Evolutionary conservation across 2,888 invertebrate genomes (phyloP).

Genomic region (Formica aserva): DNA sequence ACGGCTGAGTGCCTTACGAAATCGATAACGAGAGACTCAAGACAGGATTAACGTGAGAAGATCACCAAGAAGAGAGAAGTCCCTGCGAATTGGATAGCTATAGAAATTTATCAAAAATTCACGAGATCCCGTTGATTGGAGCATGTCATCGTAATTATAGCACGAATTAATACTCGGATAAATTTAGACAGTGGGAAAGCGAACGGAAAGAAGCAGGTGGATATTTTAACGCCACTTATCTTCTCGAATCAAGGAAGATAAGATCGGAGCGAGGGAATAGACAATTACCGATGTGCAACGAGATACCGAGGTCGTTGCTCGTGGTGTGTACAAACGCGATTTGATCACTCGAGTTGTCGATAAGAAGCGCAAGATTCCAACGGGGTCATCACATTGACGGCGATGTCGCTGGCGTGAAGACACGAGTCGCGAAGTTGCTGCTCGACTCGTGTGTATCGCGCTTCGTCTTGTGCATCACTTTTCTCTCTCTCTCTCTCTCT

Average conservation of each 20-base stretch:
- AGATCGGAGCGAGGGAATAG: background rate
- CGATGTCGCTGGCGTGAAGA: conserved; percentile 46
- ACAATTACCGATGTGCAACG: conserved; percentile 25
- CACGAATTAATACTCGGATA: background rate
- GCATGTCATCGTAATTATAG: background rate
- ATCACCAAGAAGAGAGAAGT: background rate
- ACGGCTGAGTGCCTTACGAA: conserved; percentile 14
- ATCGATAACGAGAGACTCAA: conserved; percentile 20
- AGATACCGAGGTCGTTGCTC: conserved; percentile 39
- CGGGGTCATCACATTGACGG: conserved; percentile 10
- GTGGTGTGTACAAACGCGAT: conserved; percentile 27
- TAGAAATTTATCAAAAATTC: conserved; percentile 35
- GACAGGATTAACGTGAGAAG: conserved; percentile 3
- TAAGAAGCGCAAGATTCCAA: conserved; percentile 37
- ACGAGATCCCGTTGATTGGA: background rate
- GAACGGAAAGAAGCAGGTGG: background rate
- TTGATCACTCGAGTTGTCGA: conserved; percentile 21
- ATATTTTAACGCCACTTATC: too few relatives aligned
- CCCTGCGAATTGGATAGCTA: conserved; percentile 15
- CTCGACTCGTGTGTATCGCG: conserved; percentile 66
- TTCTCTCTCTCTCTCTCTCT: conserved; percentile 6
- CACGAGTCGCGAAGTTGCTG: conserved; percentile 44
- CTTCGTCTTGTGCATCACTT: conserved; percentile 8
- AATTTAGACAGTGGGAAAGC: background rate
- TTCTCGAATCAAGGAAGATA: background rate